These are phyloP conservation scores for Bergia sp. DNA, from an alignment of 92 coral and sea anemone species.

Conservation along the genomic window DNA sequence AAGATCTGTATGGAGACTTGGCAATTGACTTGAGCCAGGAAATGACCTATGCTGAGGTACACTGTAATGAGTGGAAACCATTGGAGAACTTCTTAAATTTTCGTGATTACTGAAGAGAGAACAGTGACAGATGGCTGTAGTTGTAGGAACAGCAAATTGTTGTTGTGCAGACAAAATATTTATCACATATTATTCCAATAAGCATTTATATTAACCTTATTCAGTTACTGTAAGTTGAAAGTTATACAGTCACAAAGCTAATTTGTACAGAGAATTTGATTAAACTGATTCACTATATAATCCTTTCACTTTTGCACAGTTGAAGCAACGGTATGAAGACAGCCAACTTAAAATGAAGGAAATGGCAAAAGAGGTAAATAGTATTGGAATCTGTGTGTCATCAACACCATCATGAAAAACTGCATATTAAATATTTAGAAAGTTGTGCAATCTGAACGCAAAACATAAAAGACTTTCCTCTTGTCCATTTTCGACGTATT, in stretches of 20 bases:
- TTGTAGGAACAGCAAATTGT: background rate
- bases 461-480: background rate
- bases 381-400: background rate
- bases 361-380: slow-evolving; percentile 72
- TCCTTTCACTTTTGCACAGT: slow-evolving; percentile 52
- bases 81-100: background rate
- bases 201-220: too few species aligned
- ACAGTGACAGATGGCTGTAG: background rate
- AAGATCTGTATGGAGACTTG: slow-evolving; percentile 92
- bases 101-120: background rate
- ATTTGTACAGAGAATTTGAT: too few species aligned
- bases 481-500: too few species aligned
- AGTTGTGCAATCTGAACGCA: background rate
- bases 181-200: background rate
- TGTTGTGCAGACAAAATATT: too few species aligned
- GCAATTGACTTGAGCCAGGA: slow-evolving; percentile 77
- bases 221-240: too few species aligned
- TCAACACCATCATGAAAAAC: too few species aligned
- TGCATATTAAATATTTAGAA: background rate
- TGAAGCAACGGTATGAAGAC: slow-evolving; percentile 85
- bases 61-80: background rate
- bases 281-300: too few species aligned
- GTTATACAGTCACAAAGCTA: too few species aligned
- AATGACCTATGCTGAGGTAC: slow-evolving; percentile 89
- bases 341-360: slow-evolving; percentile 65